Evolutionary conservation across 2,888 invertebrate genomes (phyloP).

Genomic region (Melipona bicolor): DNA sequence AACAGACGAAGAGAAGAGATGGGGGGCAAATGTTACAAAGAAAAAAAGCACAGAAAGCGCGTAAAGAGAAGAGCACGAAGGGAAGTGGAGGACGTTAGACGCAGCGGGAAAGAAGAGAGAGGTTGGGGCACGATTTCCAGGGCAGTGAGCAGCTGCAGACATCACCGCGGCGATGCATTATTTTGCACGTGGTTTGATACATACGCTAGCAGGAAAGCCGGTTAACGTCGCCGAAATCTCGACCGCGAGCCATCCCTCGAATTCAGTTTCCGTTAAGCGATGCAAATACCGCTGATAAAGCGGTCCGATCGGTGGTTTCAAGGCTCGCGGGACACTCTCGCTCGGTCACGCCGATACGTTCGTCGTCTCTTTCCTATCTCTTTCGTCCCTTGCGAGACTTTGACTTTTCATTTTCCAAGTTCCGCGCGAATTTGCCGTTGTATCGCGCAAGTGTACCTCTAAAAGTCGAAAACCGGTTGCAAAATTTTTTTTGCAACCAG

Average conservation of each 20-base stretch:
- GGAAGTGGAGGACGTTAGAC: neutral
- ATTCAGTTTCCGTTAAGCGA: slow-evolving; percentile 61
- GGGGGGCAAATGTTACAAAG: too few species aligned
- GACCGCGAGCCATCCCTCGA: slow-evolving; percentile 47
- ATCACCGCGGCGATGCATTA: slow-evolving; percentile 60
- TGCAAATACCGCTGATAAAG: slow-evolving; percentile 54
- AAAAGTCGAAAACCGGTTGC: neutral
- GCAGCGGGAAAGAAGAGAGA: neutral
- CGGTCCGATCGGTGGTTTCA: slow-evolving; percentile 50
- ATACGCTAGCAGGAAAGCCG: slow-evolving; percentile 60
- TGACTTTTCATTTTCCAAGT: neutral
- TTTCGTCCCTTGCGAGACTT: neutral
- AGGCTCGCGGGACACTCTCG: slow-evolving; percentile 51
- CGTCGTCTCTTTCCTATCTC: neutral
- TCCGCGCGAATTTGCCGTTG: neutral
- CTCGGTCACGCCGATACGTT: slow-evolving; percentile 3
- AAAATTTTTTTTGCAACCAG: neutral
- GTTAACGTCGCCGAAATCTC: slow-evolving; percentile 62
- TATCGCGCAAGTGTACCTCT: neutral
- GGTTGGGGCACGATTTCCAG: slow-evolving; percentile 45
- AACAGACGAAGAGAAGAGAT: neutral
- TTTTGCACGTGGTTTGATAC: slow-evolving; percentile 67
- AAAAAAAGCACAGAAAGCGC: too few species aligned
- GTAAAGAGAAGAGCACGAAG: neutral
- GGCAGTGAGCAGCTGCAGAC: slow-evolving; percentile 51